Evolutionary conservation across 2,113 vertebrate species (phyloP).

Genomic region (Dolichallabes microphthalmus): DNA sequence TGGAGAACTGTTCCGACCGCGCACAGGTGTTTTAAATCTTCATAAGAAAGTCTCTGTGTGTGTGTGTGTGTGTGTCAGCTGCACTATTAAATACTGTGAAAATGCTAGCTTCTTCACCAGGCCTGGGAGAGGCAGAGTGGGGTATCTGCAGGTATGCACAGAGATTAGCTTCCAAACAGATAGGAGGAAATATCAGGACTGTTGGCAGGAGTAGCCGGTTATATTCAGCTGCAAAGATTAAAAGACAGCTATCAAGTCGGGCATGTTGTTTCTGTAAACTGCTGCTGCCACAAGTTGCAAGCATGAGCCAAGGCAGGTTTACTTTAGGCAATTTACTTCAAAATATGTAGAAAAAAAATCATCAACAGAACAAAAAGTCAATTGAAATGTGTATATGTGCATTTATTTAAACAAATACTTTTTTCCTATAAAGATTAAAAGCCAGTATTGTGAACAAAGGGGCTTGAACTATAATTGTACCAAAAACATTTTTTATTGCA

Average conservation of each 20-base stretch:
- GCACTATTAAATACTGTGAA: conserved; percentile 29
- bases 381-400: neutral
- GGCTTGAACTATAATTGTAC: neutral
- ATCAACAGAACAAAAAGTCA: neutral
- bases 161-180: neutral
- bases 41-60: conserved; percentile 21
- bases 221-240: neutral
- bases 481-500: neutral
- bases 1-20: conserved; percentile 23
- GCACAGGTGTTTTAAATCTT: conserved; percentile 40
- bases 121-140: neutral
- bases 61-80: conserved; percentile 16
- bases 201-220: neutral
- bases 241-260: neutral
- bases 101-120: conserved; percentile 3
- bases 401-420: neutral
- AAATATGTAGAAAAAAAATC: neutral
- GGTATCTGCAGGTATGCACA: neutral
- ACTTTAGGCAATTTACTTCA: neutral
- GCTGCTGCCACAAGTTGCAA: neutral
- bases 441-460: neutral
- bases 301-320: neutral
- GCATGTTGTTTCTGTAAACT: neutral
- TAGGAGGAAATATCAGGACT: neutral
- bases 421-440: neutral